Evolutionary conservation across 2,797 vertebrate genomes (phyloP).

Genomic region (Ceryle rudis): DNA sequence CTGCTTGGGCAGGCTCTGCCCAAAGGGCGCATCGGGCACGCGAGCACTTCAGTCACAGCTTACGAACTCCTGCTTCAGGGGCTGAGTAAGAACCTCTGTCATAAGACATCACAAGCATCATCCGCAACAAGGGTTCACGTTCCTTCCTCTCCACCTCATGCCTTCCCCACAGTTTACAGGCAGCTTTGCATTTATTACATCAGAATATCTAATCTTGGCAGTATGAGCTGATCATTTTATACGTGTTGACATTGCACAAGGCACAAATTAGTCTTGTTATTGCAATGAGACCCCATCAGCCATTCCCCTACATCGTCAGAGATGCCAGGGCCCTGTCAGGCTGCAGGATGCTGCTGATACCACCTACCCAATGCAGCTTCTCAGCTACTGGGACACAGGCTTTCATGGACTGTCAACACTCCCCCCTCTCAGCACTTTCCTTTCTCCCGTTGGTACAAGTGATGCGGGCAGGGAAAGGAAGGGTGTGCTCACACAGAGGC

Average conservation of each 20-base stretch:
- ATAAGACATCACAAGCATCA: background rate
- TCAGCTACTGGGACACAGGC: background rate
- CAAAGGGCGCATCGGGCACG: background rate
- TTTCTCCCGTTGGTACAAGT: rapidly evolving
- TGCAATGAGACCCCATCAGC: conserved; percentile 5
- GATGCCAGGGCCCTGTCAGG: background rate
- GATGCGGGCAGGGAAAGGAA: background rate
- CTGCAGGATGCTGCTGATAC: background rate
- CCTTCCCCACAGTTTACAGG: background rate
- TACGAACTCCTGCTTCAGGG: background rate
- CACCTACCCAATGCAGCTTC: background rate
- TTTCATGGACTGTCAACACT: background rate
- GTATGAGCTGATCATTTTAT: background rate
- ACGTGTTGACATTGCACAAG: conserved; percentile 14
- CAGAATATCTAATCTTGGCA: conserved; percentile 53
- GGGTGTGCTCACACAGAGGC: background rate
- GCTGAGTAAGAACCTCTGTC: background rate
- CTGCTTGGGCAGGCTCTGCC: conserved; percentile 1
- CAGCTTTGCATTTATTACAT: conserved; percentile 54
- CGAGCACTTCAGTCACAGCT: background rate
- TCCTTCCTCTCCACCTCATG: background rate
- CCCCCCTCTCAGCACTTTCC: background rate
- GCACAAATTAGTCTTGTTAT: conserved; percentile 31
- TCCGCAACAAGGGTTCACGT: background rate
- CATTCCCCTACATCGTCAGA: background rate